Conservation (phyloP, 1,140 invertebrate species). For the Campodea augens region DNA sequence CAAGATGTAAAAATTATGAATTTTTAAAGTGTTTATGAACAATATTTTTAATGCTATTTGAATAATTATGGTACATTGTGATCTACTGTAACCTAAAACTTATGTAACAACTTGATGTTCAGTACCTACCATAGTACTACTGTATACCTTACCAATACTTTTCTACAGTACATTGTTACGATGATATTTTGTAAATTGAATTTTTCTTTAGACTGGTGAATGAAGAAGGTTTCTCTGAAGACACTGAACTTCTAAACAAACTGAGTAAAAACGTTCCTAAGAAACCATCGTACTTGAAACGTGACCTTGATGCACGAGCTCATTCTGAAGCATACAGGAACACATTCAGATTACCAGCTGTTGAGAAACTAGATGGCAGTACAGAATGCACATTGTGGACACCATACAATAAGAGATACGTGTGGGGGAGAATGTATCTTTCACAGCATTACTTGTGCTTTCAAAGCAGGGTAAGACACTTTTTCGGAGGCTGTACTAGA, state of each 20-base stretch:
- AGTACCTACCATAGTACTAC: background rate
- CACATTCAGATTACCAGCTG: slow-evolving; percentile 63
- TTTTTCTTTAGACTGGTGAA: slow-evolving; percentile 44
- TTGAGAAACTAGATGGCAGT: slow-evolving; percentile 82
- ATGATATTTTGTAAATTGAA: background rate
- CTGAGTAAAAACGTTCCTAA: slow-evolving; percentile 66
- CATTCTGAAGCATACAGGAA: slow-evolving; percentile 71
- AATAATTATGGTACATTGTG: background rate
- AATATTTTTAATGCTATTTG: background rate
- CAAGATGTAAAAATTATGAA: too few species aligned
- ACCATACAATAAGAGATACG: slow-evolving; percentile 82
- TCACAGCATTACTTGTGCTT: slow-evolving; percentile 94
- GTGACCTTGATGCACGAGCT: slow-evolving; percentile 84
- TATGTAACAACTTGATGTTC: background rate
- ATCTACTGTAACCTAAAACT: background rate
- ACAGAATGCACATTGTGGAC: slow-evolving; percentile 80
- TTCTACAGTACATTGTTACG: background rate
- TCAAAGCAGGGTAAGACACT: slow-evolving; percentile 59
- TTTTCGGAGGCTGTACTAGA: too few species aligned
- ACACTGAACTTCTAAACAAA: slow-evolving; percentile 60
- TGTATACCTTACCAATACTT: background rate
- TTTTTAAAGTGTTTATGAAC: background rate
- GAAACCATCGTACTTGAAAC: slow-evolving; percentile 70
- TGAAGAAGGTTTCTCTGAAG: slow-evolving; percentile 69
- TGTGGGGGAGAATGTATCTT: slow-evolving; percentile 75